A percentile compares a stretch with the other conserved stretches of the same genome.
These are phyloP conservation scores for Cyprinus carpio DNA, from an alignment of 2,113 vertebrate species.

Conservation along the genomic window DNA sequence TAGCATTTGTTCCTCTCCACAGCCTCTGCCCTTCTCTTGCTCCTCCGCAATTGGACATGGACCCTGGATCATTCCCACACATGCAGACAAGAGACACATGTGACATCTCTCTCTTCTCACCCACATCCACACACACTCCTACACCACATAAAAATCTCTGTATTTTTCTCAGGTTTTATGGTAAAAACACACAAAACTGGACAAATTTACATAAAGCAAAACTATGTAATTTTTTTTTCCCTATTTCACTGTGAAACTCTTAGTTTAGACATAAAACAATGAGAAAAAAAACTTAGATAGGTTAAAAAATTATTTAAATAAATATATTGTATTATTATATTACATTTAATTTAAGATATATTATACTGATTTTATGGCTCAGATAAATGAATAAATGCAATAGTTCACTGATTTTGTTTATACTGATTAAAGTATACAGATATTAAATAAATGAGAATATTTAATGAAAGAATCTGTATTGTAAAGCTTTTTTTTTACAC, in stretches of 20 bases:
- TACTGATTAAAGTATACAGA: neutral
- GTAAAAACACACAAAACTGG: neutral
- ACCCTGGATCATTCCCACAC: constrained; percentile 27
- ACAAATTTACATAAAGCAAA: neutral
- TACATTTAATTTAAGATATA: neutral
- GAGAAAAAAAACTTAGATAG: no score
- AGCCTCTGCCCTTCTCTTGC: constrained; percentile 48
- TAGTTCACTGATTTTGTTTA: no score
- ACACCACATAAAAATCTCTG: neutral
- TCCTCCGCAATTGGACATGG: constrained; percentile 30
- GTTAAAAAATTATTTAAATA: no score
- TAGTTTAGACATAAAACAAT: neutral
- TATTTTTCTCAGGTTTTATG: neutral
- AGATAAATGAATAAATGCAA: neutral
- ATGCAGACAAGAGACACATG: constrained; percentile 19
- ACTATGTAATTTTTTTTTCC: neutral
- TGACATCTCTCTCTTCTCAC: constrained; percentile 19
- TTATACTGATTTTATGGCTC: neutral
- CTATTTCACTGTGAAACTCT: neutral
- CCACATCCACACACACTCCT: constrained; percentile 9
- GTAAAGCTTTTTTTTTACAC: neutral
- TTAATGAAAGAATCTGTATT: neutral
- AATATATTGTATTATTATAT: no score
- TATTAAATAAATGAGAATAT: neutral
- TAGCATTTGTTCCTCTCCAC: constrained; percentile 47